Base-by-base conservation (phyloP, 1,140 invertebrate genomes). In the Drosophila funebris region DNA sequence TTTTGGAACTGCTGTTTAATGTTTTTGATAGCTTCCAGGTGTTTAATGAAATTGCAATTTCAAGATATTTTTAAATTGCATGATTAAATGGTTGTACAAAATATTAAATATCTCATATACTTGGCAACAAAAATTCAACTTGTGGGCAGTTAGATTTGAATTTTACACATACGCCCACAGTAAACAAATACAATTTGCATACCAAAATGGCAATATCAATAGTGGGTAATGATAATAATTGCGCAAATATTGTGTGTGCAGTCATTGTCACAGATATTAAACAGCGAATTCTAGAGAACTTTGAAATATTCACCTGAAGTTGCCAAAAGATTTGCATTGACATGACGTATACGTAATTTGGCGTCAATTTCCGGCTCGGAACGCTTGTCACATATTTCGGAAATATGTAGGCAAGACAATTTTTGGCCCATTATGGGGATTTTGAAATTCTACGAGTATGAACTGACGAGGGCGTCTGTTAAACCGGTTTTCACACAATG, bases 261-360 rank as follows among this genome's bases (percentile, higher is more conserved):
- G 16, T 43, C 66, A 61, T 41, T 58, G 13, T 31, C 50, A 44
- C 22, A 36, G 16, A 33, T 6, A 41, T n/a, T 24, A 2, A 4
- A n/a, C 22, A 14, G 46, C 14, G 1, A 13, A 44, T 44, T 58
- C 22, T 4, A 20, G 4, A 11, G 20, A 57, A 57, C 22, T 44
- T 20, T 41, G 27, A 24, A 16, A 9, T 48, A 24, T 14, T 57
- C 7, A 72, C 62, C 69, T 24, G 69, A 44, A 50, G 61, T n/a
- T 27, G 62, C 16, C 22, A 72, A 54, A 16, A 68, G 48, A 68
- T 54, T 73, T 39, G 70, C 54, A 61, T 61, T 68, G 27, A 24
- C 33, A 61, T 61, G 75, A 57, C 67, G 72, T 61, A 75, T 71
- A 67, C 72, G 75, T 61, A 66, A n/a, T 14, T 29, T 39, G 20